Conservation (phyloP, 2,888 invertebrate genomes). For the Diloba caeruleocephala region DNA sequence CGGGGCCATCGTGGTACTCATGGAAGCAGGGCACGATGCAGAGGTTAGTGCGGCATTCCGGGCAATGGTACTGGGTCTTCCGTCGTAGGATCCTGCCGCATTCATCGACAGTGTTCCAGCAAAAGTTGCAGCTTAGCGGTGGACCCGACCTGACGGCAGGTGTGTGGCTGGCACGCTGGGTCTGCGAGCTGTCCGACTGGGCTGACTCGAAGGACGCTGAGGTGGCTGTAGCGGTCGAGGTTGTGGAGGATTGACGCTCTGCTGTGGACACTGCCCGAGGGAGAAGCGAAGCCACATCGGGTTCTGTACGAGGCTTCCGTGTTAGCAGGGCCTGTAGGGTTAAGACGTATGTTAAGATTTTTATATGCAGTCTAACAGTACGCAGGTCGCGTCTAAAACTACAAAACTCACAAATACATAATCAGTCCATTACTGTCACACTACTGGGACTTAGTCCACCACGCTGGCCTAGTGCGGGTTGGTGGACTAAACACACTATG, state of each 20-base stretch:
- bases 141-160: slow-evolving; percentile 95
- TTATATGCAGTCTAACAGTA: too few relatives aligned
- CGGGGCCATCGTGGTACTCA: slow-evolving; percentile 92
- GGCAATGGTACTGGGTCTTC: slow-evolving; percentile 97
- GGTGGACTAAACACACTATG: too few relatives aligned
- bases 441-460: too few relatives aligned
- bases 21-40: slow-evolving; percentile 97
- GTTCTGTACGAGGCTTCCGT: slow-evolving; percentile 61
- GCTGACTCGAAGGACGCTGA: slow-evolving; percentile 53
- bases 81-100: slow-evolving; percentile 94
- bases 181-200: slow-evolving; percentile 52
- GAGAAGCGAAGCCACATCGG: slow-evolving; percentile 66
- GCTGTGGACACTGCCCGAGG: slow-evolving; percentile 68
- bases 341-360: too few relatives aligned
- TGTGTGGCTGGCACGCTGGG: slow-evolving; percentile 93
- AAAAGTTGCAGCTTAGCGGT: slow-evolving; percentile 96
- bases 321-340: slow-evolving; percentile 18
- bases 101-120: slow-evolving; percentile 96
- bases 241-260: slow-evolving; percentile 62
- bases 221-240: slow-evolving; percentile 52
- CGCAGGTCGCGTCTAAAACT: too few relatives aligned
- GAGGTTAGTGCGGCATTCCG: slow-evolving; percentile 96
- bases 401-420: too few relatives aligned
- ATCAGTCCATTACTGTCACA: too few relatives aligned
- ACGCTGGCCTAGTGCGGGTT: too few relatives aligned